Base-by-base conservation (phyloP, 1,140 invertebrate species). In the Drosophila cardini region DNA sequence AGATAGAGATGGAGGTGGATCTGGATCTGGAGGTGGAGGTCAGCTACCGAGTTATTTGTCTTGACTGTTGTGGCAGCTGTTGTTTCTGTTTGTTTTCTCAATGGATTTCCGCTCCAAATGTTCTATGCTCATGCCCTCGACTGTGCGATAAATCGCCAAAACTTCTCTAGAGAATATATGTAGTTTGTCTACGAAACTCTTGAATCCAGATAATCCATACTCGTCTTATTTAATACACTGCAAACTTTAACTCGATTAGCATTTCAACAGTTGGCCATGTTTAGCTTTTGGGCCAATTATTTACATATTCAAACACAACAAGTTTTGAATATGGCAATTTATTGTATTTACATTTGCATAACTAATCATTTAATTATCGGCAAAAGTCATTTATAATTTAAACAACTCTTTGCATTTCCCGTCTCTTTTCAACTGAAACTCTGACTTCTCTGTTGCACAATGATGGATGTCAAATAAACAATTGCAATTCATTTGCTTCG, bases 311-410 rank as follows among this genome's bases (percentile, higher is more conserved):
- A 58, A 53, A 52, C 32, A 13, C 26, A 32, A 13, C 26, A 32
- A 52, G 32, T 30, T 13, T 38, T 34, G 32, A 42, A 57, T 48
- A 43, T 56, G 62, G 32, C 10, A 30, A 69, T 61, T 65, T 46
- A 48, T 80, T 84, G 55, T 48, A 18, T 61, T 65, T 80, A 30
- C 58, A 82, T 76, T 86, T 86, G 72, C 71, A 78, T 78, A 73
- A 78, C 72, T 76, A 86, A 78, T 72, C 50, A 86, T 78, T 86
- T 63, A 72, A 79, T 82, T 86, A 86, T 76, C 53, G 64, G 42
- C 77, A 13, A 80, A 78, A 89, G 73, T 89, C 78, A 89, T 89
- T 78, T 71, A 78, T 87, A 71, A 67, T 62, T 83, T 69, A 71
- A 89, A 82, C 76, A 81, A 67, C 32, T 67, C 46, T 21, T 56